These are phyloP conservation scores for Drosophila histrio DNA, from an alignment of 2,888 invertebrate genomes.

Conservation along the genomic window DNA sequence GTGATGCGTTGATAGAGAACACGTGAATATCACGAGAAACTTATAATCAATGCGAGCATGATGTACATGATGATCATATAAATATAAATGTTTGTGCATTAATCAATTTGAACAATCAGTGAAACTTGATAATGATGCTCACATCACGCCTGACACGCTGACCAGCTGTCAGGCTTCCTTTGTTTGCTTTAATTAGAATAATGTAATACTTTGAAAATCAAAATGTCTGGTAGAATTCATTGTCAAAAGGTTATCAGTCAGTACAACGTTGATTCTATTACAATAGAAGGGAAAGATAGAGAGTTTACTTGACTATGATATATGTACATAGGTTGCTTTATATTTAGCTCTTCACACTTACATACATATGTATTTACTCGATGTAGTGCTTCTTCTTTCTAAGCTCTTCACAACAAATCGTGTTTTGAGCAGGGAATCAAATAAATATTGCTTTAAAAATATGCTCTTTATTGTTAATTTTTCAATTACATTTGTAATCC, in stretches of 20 bases:
- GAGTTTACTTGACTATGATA: neutral
- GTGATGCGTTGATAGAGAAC: neutral
- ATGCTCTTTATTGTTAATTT: too few relatives aligned
- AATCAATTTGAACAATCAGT: constrained; percentile 10
- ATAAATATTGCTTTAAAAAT: too few relatives aligned
- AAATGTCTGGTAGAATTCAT: neutral
- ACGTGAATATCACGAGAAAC: constrained; percentile 22
- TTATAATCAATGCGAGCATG: constrained; percentile 6
- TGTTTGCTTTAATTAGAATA: constrained; percentile 4
- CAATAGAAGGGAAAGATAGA: neutral
- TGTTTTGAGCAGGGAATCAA: too few relatives aligned
- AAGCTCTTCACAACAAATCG: too few relatives aligned
- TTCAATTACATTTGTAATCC: too few relatives aligned
- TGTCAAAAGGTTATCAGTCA: constrained; percentile 1
- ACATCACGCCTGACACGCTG: neutral
- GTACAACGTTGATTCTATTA: neutral
- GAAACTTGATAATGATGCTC: constrained; percentile 1
- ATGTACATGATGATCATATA: neutral
- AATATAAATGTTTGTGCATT: neutral
- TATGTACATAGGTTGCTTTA: too few relatives aligned
- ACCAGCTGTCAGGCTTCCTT: neutral
- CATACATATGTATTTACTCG: too few relatives aligned
- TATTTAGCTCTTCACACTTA: neutral
- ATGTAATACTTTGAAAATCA: neutral
- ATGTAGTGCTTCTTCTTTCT: too few relatives aligned